Evolutionary conservation across 2,888 invertebrate species (phyloP).

Genomic region (Agriopis aurantiaria): DNA sequence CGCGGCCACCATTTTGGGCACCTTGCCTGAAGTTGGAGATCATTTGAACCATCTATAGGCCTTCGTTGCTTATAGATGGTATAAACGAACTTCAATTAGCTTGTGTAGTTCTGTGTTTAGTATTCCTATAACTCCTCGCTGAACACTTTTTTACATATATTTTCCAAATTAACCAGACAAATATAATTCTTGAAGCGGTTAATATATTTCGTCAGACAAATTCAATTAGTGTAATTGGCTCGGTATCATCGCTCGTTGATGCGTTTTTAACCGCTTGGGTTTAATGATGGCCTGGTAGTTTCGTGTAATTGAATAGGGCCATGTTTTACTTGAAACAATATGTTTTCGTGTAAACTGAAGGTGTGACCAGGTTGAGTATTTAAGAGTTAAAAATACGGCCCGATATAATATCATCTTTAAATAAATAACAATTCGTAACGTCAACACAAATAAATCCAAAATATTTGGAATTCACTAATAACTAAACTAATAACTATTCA

Average conservation of each 20-base stretch:
- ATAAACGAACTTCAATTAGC: no score
- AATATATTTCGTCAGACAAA: slow-evolving; percentile 45
- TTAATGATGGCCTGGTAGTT: slow-evolving; percentile 59
- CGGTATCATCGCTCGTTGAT: slow-evolving; percentile 53
- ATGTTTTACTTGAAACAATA: slow-evolving; percentile 27
- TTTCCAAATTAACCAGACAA: slow-evolving; percentile 40
- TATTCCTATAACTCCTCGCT: background rate
- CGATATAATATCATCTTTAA: no score
- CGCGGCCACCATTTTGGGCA: no score
- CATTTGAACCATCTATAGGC: no score
- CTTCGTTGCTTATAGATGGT: no score
- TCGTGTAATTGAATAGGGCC: slow-evolving; percentile 42
- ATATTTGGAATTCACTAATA: no score
- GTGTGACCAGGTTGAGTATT: background rate
- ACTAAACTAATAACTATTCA: no score
- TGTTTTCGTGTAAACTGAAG: background rate
- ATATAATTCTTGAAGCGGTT: slow-evolving; percentile 57
- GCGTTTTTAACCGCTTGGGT: slow-evolving; percentile 67
- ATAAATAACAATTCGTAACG: no score
- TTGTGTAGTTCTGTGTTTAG: no score
- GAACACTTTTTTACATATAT: background rate
- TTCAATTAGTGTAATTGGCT: slow-evolving; percentile 51
- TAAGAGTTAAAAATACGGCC: background rate
- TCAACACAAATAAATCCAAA: no score
- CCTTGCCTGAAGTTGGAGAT: no score